phyloP scores from a whole-genome alignment of 2,797 vertebrate genomes.

The Carcharodon carcharias region DNA sequence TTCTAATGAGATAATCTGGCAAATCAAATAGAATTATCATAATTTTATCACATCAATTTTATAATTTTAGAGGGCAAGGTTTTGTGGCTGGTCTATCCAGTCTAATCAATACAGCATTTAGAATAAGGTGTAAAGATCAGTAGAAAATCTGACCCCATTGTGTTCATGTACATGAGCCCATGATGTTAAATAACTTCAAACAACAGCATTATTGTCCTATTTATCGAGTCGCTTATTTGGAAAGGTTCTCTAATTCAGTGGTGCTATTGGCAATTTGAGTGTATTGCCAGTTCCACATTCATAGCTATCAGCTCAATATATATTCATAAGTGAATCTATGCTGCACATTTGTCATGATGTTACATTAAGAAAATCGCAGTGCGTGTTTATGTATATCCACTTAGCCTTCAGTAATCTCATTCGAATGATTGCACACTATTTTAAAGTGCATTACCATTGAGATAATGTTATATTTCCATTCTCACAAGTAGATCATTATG shows the following conservation, averaged over 20 bases:
- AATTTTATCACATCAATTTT: neutral
- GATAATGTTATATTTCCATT: neutral
- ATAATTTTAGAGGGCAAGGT: neutral
- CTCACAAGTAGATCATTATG: neutral
- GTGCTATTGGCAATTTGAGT: neutral
- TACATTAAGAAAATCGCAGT: neutral
- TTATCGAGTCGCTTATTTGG: neutral
- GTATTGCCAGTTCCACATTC: neutral
- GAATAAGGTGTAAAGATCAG: neutral
- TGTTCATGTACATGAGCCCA: neutral
- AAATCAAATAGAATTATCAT: neutral
- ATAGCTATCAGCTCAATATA: neutral
- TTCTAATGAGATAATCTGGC: neutral
- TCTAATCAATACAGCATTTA: neutral
- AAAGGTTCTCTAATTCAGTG: neutral
- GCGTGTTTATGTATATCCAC: neutral
- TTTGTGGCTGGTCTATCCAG: neutral
- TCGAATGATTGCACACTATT: neutral
- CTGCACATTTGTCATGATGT: neutral
- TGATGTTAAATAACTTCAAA: conserved; percentile 11
- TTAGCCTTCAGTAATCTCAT: neutral
- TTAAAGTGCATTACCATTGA: neutral
- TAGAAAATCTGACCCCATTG: neutral
- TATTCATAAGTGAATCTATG: neutral
- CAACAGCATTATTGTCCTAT: neutral